Evolutionary conservation across 2,888 invertebrate species (phyloP).

Genomic region (Harmothoe impar): DNA sequence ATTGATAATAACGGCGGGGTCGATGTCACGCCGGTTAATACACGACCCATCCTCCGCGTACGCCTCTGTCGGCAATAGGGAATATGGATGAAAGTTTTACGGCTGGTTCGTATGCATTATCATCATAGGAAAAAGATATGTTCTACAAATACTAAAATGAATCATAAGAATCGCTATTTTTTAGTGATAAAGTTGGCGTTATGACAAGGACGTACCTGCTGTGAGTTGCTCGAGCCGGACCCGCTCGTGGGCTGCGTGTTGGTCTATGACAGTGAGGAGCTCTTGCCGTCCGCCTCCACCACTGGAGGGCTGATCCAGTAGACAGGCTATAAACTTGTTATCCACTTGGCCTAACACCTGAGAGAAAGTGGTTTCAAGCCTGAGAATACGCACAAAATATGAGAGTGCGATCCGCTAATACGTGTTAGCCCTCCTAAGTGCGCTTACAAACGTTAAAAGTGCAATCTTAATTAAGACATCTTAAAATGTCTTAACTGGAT

Average conservation of each 20-base stretch:
- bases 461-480: no score
- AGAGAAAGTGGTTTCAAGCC: not conserved
- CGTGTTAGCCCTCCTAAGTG: no score
- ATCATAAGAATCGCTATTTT: no score
- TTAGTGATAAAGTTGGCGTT: no score
- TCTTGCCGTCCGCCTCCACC: not conserved
- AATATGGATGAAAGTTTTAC: no score
- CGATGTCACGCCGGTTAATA: not conserved
- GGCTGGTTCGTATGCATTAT: no score
- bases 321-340: constrained; percentile 84
- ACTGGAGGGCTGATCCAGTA: constrained; percentile 64
- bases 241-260: constrained; percentile 94
- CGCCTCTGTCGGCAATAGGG: not conserved
- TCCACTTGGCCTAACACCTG: constrained; percentile 91
- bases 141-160: no score
- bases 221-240: constrained; percentile 89
- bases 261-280: constrained; percentile 87
- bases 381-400: no score
- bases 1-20: constrained; percentile 74
- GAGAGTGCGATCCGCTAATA: no score
- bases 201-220: constrained; percentile 74
- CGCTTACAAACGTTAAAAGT: no score
- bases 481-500: no score
- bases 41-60: not conserved
- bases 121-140: no score